Evolutionary conservation across 1,140 invertebrate genomes (phyloP), one percentile per base, ranked within the genome.

Genomic region (Globodera ellingtonae): DNA sequence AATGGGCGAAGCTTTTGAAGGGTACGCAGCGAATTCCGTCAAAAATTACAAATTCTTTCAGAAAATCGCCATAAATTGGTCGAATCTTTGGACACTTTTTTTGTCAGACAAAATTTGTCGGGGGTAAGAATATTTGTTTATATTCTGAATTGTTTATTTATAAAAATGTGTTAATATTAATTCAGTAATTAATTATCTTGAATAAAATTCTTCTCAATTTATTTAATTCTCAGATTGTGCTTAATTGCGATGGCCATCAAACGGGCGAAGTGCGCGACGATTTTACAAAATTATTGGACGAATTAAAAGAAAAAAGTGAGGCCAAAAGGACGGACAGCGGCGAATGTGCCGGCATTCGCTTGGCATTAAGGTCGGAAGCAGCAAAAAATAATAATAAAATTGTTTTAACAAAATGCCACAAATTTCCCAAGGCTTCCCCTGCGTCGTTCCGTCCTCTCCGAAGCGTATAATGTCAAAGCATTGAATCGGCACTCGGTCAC

Each of bases 211-310:
- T 18, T n/a, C 3, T 35, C 18, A 24, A 50, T 77, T 74, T 74
- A 35, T n/a, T 52, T 74, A 56, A 21, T 74, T n/a, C 7, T 44
- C 56, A 77, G 75, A 35, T 77, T 13, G 62, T 77, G 65, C 48
- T 77, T 10, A 62, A 77, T 46, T 77, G 75, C n/a, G 75, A 67
- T 13, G 44, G 9, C 0, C 48, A 44, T 15, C 65, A 67, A 24
- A 65, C 35, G 6, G 50, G 46, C 15, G 46, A 50, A 18, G 50
- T 65, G 18, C 75, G 75, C 18, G 50, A 62, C 6, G 67, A 70
- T 4, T 35, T 70, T 70, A 21, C 35, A 18, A 44, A 70, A 35
- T 44, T 70, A 70, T 70, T 70, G 67, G 21, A 13, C 67, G 67
- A 47, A 70, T 15, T 44, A 6, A 47, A 13, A 13, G 35, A 24